Conservation (phyloP, 2,797 vertebrate species). For the Parauchenoglanis ngamensis region DNA sequence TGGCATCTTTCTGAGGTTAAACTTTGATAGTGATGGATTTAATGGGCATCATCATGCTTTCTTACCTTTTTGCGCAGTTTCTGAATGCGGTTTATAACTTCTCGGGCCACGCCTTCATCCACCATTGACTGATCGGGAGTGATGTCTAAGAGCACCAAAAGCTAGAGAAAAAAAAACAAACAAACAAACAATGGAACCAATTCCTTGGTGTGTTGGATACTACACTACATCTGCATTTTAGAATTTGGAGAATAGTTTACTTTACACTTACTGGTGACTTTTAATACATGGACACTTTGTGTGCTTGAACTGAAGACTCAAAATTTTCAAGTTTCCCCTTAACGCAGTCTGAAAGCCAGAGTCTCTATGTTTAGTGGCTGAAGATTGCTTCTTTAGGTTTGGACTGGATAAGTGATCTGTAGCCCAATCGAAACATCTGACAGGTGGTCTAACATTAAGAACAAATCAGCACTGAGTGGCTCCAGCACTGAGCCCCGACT, state of each 20-base stretch:
- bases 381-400: background rate
- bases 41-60: background rate
- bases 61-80: constrained; percentile 97
- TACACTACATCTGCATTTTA: background rate
- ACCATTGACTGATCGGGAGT: constrained; percentile 95
- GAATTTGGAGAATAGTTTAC: background rate
- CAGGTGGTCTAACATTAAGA: background rate
- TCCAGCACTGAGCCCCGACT: background rate
- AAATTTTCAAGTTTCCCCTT: background rate
- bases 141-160: constrained; percentile 89
- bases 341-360: background rate
- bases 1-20: background rate
- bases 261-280: background rate
- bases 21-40: background rate
- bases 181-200: background rate
- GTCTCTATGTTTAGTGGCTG: no score
- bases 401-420: background rate
- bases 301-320: background rate
- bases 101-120: constrained; percentile 93
- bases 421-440: background rate
- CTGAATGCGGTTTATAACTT: constrained; percentile 98
- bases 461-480: background rate
- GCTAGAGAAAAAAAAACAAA: constrained; percentile 68
- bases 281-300: background rate
- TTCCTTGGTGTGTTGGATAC: background rate